A percentile compares a stretch with the other conserved stretches of the same genome.
phyloP scores from a whole-genome alignment of 2,113 vertebrate species.

The Catharus bicknelli region DNA sequence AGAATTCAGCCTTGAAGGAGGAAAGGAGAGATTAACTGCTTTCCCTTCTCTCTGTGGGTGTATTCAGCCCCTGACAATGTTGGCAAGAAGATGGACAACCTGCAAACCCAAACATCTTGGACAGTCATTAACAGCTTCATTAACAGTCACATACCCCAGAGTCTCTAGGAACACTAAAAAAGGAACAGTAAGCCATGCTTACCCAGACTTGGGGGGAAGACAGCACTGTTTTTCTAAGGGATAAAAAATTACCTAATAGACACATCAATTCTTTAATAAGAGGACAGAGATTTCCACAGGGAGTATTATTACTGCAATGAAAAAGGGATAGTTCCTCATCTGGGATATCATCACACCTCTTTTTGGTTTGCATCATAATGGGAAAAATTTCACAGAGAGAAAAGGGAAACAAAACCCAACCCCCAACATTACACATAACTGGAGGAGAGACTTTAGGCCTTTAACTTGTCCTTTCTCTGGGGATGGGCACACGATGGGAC shows the following conservation, averaged over 20 bases:
- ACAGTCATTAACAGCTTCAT: slow-evolving; percentile 11
- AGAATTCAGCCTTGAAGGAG: neutral
- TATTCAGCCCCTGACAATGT: neutral
- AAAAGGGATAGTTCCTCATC: neutral
- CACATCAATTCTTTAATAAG: neutral
- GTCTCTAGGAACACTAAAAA: neutral
- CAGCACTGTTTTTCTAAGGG: neutral
- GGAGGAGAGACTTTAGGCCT: neutral
- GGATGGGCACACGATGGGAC: rapidly evolving
- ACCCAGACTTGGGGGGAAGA: neutral
- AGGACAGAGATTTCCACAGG: neutral
- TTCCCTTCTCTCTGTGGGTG: neutral
- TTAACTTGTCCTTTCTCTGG: neutral
- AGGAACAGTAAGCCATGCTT: neutral
- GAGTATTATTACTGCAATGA: neutral
- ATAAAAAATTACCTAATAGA: neutral
- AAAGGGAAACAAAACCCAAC: no score
- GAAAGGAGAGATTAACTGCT: neutral
- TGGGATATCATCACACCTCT: neutral
- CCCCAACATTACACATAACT: no score
- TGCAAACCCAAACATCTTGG: neutral
- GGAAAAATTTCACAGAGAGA: no score
- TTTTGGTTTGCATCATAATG: no score
- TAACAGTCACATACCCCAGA: neutral
- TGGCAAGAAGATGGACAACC: neutral